Evolutionary conservation across 1,140 invertebrate genomes (phyloP), one percentile per base, ranked within the genome.

Genomic region (Thalassaphorura encarpata): DNA sequence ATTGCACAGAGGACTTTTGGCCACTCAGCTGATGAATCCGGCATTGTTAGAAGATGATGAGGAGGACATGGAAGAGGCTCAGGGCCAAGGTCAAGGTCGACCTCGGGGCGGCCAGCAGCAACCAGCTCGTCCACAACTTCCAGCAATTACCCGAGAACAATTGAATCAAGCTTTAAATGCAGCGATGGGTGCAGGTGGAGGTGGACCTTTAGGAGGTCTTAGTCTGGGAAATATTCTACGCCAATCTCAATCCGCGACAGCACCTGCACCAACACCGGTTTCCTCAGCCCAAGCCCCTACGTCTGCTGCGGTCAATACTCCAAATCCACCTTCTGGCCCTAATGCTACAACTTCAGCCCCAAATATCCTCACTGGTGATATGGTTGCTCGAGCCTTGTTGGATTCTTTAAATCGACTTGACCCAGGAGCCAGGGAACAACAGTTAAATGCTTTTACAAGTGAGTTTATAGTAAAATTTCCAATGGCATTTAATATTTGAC

Each of bases 11-110:
- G 39, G 18, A 29, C 8, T 5, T 23, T 3, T 6, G 28, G 15
- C 8, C 18, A 45, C 42, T 18, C 21, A 58, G n/a, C 28, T 50
- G 16, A 27, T 59, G 11, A 40, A 43, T 21, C 18, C 42, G 8
- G 18, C 42, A 29, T 54, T 54, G 15, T n/a, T 18, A 13, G 52
- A 40, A 42, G 23, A 21, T 6, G 56, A 24, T 47, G 56, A 56
- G 24, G 60, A 66, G 18, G 62, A 58, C 1, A 54, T 55, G 49
- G 61, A 63, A 0, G 63, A 65, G 19, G 62, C 43, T 0, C 52
- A 56, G 2, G 62, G 15, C 39, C 42, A 27, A 42, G 43, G 16
- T 49, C 45, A 2, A 42, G 27, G 1, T 52, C 28, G 2, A 47
- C 16, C 21, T 26, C 49, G n/a, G n/a, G 26, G 13, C 27, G 27